Evolutionary conservation across 2,797 vertebrate species (phyloP), one percentile per base, ranked within the genome.

Genomic region (Acrossocheilus wenchowensis): DNA sequence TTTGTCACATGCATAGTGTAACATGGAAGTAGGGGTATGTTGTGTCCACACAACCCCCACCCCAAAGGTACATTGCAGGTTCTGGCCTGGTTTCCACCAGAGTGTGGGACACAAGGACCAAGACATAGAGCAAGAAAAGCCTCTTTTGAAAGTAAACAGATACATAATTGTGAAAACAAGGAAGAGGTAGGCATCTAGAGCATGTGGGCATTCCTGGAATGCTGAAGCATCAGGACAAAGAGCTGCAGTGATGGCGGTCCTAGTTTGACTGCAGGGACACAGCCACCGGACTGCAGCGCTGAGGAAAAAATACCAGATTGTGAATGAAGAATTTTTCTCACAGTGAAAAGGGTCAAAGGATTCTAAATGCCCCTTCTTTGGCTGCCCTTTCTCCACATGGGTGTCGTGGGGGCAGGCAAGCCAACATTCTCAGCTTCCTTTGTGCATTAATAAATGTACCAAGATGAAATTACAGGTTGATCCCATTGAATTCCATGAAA

Each of bases 121-220:
- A 92, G 90, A 93, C 90, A 90, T 91, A 91, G 92, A 90, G 92
- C 93, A 92, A 94, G 97, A 97, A 96, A 95, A 92, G 94, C 92
- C 90, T 92, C 96, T 96, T 97, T 97, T 95, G 95, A 98, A 96
- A 93, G 93, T 98, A 97, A 98, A 98, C 97, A 98, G 97, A 96
- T 94, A 95, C 94, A 94, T 96, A 97, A 98, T 98, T 98, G 98
- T 99, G 95, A 97, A 97, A 98, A 98, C 96, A 97, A 98, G 97
- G 97, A 98, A 98, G 96, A 97, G 88, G 94, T 89, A 94, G 97
- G 97, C 93, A 98, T 99, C 93, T 94, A 90, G 96, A 96, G 95
- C 97, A 98, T 96, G 97, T 95, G 97, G 96, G 95, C 97, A 97
- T 97, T 96, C 96, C 92, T 96, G 94, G 97, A 98, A 99, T 98